Base-by-base conservation (phyloP, 2,797 vertebrate species). In the Pseudomugil gertrudae region DNA sequence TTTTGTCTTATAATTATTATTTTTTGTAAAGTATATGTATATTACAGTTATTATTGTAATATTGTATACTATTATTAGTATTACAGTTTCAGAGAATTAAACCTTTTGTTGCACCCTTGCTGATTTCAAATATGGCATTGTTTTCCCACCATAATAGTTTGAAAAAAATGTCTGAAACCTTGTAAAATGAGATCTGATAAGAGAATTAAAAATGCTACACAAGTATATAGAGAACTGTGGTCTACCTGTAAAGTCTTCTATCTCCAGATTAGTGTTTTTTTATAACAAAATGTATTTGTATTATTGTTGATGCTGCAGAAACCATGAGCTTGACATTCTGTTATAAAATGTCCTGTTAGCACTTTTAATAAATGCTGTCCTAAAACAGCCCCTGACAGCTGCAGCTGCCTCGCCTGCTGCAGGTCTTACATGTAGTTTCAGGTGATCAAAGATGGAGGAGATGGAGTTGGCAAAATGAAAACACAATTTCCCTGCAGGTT, bases 391-490 rank as follows among this genome's bases (percentile, higher is more conserved):
- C 13, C 32, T 29, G 40, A 40, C 33, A 14, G 14, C 54, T 61
- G 66, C 57, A 36, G 66, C 55, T 69, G 48, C 36, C 30, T 36
- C 51, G 38, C 35, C 36, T 17, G 36, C 36, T 23, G 50, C 36
- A 32, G 51, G 19, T 54, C 10, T 26, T 21, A 7, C 17, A 53
- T 19, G 55, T 35, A 55, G 43, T 57, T 60, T 21, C 21, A 66
- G 63, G 19, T 72, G 66, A 84, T 75, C 73, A 81, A 78, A 78
- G 63, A 80, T 66, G 57, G 62, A 67, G 38, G 56, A 73, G 65
- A 53, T 58, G 38, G 66, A 68, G 63, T 57, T n/a, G 56, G 43
- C n/a, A 57, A 66, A 51, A 76, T 29, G 52, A 54, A 23, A 54
- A 30, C 48, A 54, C 43, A 3, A 21, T 52, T 76, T 82, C 66